Evolutionary conservation across 35 echinoderm and acorn worm species (phyloP), one percentile per base, ranked within the genome.

Genomic region (Stichopus chloronotus): DNA sequence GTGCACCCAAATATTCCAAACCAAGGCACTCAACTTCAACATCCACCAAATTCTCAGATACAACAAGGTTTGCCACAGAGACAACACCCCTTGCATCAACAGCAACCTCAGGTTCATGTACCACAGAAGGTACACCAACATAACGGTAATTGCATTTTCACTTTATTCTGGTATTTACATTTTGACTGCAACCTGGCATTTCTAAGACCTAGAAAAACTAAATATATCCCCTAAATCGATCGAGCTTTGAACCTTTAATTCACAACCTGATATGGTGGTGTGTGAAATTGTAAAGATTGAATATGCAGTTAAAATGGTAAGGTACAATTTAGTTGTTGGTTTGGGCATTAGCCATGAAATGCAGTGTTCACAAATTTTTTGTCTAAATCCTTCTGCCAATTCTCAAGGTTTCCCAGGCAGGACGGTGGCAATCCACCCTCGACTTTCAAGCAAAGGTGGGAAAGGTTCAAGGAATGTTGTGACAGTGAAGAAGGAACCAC

Each of bases 401-500:
- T 11, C 55, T 56, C 52, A 83, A 52, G 55, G 80, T 52, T 83
- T 83, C 55, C 52, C 43, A 83, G 52, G 9, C 80, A 56, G 25
- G 53, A 5, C 52, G 14, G 25, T 6, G 8, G 55, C 11, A 65
- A 17, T 83, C 11, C 53, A 8, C 9, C 53, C 52, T 83, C 25
- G 80, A 83, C 80, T 83, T 83, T 52, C 43, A 17, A 24, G 80
- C n/a, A 83, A 52, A 43, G 80, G 80, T 13, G 43, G 21, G 2
- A 23, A n/a, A 78, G 30, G 30, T 43, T 43, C 19, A 11, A 65
- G 61, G 11, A 9, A 65, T 9, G 55, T 83, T 52, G 9, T 56
- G n/a, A 78, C n/a, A 43, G 80, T 83, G 53, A 83, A 83, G 16
- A 56, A n/a, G 8, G 80, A 83, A 56, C 80, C 80, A n/a, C 6